phyloP scores from a whole-genome alignment of 2,888 invertebrate genomes.

The Heliconius hortense region DNA sequence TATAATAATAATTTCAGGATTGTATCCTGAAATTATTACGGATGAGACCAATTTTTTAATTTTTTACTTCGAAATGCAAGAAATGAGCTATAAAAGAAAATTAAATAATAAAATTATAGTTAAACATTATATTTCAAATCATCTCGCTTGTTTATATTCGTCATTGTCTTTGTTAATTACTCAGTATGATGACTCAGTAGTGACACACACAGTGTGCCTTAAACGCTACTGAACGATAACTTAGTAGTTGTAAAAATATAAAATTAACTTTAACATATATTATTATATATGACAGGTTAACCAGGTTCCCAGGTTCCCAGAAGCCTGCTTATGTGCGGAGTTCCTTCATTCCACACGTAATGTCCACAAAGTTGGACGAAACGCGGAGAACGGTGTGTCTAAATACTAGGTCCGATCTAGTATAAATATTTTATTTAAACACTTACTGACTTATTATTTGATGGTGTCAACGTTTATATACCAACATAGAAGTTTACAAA shows the following conservation, averaged over 20 bases:
- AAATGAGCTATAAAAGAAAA: not conserved
- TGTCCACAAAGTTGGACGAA: not conserved
- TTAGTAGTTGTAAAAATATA: not conserved
- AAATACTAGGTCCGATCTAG: not conserved
- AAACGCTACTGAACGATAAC: not conserved
- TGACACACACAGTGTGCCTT: not conserved
- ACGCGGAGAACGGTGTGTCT: not conserved
- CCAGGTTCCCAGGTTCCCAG: no score
- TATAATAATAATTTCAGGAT: no score
- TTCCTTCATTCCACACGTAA: not conserved
- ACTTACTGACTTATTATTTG: not conserved
- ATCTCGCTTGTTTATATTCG: not conserved
- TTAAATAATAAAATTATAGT: not conserved
- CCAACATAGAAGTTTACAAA: not conserved
- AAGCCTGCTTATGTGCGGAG: not conserved
- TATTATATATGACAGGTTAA: no score
- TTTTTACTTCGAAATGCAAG: not conserved
- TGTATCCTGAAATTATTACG: no score
- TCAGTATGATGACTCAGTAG: not conserved
- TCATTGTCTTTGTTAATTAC: conserved; percentile 6
- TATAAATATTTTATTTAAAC: not conserved
- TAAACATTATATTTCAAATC: not conserved
- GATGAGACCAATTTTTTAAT: no score
- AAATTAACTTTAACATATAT: not conserved
- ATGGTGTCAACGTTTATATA: not conserved